Conservation (phyloP, 2,797 vertebrate genomes). For the Numenius phaeopus region DNA sequence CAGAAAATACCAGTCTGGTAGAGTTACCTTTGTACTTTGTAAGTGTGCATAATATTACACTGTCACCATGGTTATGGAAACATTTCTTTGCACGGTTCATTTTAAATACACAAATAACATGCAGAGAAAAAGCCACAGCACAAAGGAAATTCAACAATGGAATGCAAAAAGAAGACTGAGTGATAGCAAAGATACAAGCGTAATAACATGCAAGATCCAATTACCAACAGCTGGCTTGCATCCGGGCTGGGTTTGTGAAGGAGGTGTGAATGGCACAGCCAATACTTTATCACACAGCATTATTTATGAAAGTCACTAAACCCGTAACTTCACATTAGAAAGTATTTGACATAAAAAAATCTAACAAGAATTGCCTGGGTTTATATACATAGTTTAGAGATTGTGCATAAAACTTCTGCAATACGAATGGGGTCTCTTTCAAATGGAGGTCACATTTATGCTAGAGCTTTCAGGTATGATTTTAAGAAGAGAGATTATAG, state of each 20-base stretch:
- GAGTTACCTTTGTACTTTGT: background rate
- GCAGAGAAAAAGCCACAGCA: background rate
- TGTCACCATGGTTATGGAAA: slow-evolving; percentile 20
- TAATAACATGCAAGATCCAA: background rate
- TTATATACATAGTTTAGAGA: background rate
- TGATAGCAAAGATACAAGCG: background rate
- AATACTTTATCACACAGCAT: background rate
- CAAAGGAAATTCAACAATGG: background rate
- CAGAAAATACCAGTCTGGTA: slow-evolving; percentile 10
- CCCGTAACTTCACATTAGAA: background rate
- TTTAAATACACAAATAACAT: slow-evolving; percentile 18
- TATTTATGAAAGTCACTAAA: slow-evolving; percentile 10
- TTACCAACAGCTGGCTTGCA: slow-evolving; percentile 12
- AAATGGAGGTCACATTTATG: background rate
- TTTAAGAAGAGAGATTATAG: background rate
- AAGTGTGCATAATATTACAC: background rate
- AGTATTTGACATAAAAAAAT: slow-evolving; percentile 6
- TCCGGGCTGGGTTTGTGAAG: background rate
- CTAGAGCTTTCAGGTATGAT: background rate
- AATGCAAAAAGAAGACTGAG: background rate
- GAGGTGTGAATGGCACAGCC: background rate
- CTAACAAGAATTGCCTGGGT: background rate
- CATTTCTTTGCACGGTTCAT: background rate
- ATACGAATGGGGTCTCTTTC: background rate
- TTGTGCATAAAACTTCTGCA: background rate